These are phyloP conservation scores for Timema cristinae DNA, from an alignment of 2,888 invertebrate genomes.

Conservation along the genomic window DNA sequence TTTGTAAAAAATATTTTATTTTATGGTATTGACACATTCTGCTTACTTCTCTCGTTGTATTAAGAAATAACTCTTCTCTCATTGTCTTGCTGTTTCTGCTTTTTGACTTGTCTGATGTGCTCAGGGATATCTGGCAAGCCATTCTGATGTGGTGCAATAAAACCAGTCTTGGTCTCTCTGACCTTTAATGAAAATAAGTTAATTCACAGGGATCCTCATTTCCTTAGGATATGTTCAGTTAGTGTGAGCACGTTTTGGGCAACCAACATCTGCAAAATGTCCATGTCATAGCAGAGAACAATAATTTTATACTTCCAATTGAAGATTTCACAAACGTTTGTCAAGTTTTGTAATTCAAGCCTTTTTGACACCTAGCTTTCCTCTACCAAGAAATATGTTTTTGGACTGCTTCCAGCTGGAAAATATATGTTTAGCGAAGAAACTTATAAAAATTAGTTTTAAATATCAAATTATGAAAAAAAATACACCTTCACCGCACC, in stretches of 20 bases:
- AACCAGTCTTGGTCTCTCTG: neutral
- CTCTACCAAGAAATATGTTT: neutral
- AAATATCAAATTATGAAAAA: too few relatives aligned
- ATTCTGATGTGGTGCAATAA: neutral
- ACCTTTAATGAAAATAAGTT: neutral
- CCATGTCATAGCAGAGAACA: neutral
- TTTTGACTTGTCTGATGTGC: slow-evolving; percentile 4
- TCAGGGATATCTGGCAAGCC: slow-evolving; percentile 3
- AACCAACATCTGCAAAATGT: neutral
- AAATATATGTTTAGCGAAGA: too few relatives aligned
- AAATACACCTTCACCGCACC: too few relatives aligned
- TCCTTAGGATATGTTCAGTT: neutral
- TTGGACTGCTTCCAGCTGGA: neutral
- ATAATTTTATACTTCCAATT: neutral
- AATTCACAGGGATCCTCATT: neutral
- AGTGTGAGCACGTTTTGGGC: neutral
- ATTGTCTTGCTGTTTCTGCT: neutral
- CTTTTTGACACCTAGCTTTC: neutral
- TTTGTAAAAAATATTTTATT: neutral
- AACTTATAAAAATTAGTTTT: too few relatives aligned
- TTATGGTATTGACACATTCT: neutral
- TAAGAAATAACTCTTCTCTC: neutral
- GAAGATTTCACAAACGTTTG: neutral
- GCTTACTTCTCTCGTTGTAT: neutral
- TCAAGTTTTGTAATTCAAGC: neutral